Evolutionary conservation across 2,797 vertebrate genomes (phyloP).

Genomic region (Mastacembelus armatus): DNA sequence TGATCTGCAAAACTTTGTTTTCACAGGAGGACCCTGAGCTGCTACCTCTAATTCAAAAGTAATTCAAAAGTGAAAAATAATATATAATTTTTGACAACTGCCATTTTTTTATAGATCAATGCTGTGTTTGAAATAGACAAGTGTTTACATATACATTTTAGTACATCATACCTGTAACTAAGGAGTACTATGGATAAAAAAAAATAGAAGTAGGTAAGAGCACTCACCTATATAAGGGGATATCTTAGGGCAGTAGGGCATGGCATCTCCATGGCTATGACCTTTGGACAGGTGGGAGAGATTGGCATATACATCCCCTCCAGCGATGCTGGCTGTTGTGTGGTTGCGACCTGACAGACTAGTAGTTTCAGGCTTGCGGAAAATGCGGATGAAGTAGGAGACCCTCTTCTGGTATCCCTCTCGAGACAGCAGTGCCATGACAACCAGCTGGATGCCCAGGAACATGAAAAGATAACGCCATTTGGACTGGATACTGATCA

Average conservation of each 20-base stretch:
- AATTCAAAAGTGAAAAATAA: neutral
- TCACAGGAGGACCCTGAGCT: neutral
- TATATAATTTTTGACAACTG: neutral
- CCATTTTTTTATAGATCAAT: neutral
- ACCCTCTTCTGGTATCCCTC: conserved; percentile 84
- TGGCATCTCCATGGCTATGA: conserved; percentile 60
- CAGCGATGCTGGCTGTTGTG: conserved; percentile 25
- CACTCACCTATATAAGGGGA: conserved; percentile 85
- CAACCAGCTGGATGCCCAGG: conserved; percentile 86
- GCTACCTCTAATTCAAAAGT: neutral
- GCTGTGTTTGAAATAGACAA: neutral
- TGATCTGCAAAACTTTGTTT: no score
- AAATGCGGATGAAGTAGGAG: conserved; percentile 84
- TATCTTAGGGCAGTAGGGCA: conserved; percentile 82
- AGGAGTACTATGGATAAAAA: neutral
- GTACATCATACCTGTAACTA: no score
- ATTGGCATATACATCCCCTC: conserved; percentile 83
- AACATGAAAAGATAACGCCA: conserved; percentile 86
- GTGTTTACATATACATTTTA: neutral
- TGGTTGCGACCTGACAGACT: conserved; percentile 61
- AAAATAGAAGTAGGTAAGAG: neutral
- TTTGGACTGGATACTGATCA: conserved; percentile 81
- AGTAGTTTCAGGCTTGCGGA: conserved; percentile 75
- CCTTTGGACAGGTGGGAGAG: conserved; percentile 74
- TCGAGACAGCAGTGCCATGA: conserved; percentile 85